phyloP scores from a whole-genome alignment of 2,888 invertebrate genomes.

The Ethmia dodecea region DNA sequence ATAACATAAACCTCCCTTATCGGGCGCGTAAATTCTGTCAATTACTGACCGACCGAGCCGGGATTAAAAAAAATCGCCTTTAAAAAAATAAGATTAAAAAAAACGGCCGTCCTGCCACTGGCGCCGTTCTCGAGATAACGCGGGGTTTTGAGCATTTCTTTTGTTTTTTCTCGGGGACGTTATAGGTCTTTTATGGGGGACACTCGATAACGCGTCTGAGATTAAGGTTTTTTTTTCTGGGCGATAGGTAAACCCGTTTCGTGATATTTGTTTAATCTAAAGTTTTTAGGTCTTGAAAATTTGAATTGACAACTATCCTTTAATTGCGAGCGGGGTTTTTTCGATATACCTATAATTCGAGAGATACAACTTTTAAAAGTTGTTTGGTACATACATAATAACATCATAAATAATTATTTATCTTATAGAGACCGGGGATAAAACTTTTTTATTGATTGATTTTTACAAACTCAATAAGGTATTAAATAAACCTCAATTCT shows the following conservation, averaged over 20 bases:
- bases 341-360: too few relatives aligned
- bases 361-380: too few relatives aligned
- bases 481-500: too few relatives aligned
- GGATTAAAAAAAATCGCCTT: slow-evolving; percentile 32
- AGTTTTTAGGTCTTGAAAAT: too few relatives aligned
- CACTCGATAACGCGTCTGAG: slow-evolving; percentile 33
- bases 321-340: too few relatives aligned
- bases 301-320: too few relatives aligned
- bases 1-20: slow-evolving; percentile 44
- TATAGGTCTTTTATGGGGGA: slow-evolving; percentile 49
- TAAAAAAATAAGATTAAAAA: slow-evolving; percentile 21
- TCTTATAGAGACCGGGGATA: too few relatives aligned
- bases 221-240: slow-evolving; percentile 25
- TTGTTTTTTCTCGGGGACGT: slow-evolving; percentile 38
- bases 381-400: too few relatives aligned
- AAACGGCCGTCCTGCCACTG: slow-evolving; percentile 42
- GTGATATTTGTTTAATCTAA: slow-evolving; percentile 21
- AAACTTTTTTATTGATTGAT: too few relatives aligned
- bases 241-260: slow-evolving; percentile 29
- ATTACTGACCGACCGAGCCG: slow-evolving; percentile 33
- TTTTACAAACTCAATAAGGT: too few relatives aligned
- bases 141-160: slow-evolving; percentile 36
- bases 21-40: slow-evolving; percentile 61
- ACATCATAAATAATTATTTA: too few relatives aligned
- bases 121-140: slow-evolving; percentile 54